These are phyloP conservation scores for Ichneumoninae sp. DNA, from an alignment of 2,888 invertebrate genomes.

Conservation along the genomic window DNA sequence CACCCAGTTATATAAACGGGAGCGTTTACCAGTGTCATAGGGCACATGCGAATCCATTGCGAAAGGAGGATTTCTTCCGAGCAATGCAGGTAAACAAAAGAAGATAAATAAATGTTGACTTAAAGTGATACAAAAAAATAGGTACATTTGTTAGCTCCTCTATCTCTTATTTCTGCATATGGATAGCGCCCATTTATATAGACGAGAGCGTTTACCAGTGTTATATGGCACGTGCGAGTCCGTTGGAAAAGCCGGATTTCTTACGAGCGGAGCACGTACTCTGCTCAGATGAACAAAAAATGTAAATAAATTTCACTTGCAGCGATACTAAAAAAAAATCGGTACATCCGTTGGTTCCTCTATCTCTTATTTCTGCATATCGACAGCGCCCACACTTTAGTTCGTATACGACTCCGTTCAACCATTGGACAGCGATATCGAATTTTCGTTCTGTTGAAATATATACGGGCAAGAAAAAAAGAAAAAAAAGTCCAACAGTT, in stretches of 20 bases:
- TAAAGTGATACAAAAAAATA: background rate
- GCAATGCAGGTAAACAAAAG: background rate
- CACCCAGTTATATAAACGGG: slow-evolving; percentile 10
- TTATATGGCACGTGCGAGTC: slow-evolving; percentile 14
- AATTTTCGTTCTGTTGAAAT: background rate
- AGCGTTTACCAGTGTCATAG: background rate
- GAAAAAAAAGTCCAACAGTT: background rate
- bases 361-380: slow-evolving; percentile 24
- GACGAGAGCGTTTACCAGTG: slow-evolving; percentile 1
- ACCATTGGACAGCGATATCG: background rate
- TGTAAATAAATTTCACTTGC: background rate
- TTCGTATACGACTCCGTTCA: background rate
- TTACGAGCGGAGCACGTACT: background rate
- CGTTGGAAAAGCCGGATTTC: slow-evolving; percentile 1
- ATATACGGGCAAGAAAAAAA: background rate
- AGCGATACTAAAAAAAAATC: too few species aligned
- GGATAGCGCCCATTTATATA: slow-evolving; percentile 12
- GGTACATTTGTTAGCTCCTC: too few species aligned
- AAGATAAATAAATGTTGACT: background rate
- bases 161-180: too few species aligned
- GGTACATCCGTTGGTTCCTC: background rate
- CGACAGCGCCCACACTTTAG: background rate
- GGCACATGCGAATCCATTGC: background rate
- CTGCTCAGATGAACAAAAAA: background rate
- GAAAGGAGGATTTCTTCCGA: background rate